phyloP scores from a whole-genome alignment of 2,888 invertebrate genomes.

The Bhutanitis thaidina region DNA sequence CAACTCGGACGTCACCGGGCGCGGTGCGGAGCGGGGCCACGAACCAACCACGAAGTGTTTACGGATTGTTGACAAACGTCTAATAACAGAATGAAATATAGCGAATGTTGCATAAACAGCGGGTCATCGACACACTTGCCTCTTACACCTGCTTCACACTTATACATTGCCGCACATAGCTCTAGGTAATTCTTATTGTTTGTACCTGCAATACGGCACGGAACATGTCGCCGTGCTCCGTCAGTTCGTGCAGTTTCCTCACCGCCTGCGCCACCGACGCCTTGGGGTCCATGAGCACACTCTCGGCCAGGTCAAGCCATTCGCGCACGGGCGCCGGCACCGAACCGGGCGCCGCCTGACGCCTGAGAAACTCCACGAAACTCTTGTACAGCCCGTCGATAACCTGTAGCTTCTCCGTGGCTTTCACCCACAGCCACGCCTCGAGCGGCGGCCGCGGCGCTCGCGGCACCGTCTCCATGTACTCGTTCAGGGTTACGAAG shows the following conservation, averaged over 20 bases:
- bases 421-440: slow-evolving; percentile 83
- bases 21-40: slow-evolving; percentile 8
- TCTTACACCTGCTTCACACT: not conserved
- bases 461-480: slow-evolving; percentile 55
- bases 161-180: too few species aligned
- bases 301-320: slow-evolving; percentile 83
- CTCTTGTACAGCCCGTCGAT: slow-evolving; percentile 84
- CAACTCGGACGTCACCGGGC: slow-evolving; percentile 9
- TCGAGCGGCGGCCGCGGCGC: slow-evolving; percentile 44
- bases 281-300: slow-evolving; percentile 82
- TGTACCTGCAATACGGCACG: slow-evolving; percentile 83
- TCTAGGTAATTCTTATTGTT: not conserved
- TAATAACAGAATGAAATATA: slow-evolving; percentile 16
- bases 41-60: not conserved
- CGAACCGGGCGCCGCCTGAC: slow-evolving; percentile 56
- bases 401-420: slow-evolving; percentile 80
- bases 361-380: slow-evolving; percentile 81
- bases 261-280: slow-evolving; percentile 79
- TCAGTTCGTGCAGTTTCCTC: slow-evolving; percentile 78
- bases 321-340: slow-evolving; percentile 57
- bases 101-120: not conserved
- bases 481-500: slow-evolving; percentile 78
- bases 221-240: slow-evolving; percentile 83
- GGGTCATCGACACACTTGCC: not conserved
- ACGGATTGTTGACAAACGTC: slow-evolving; percentile 17